phyloP scores from a whole-genome alignment of 2,113 vertebrate genomes.

The Ophiodon elongatus region DNA sequence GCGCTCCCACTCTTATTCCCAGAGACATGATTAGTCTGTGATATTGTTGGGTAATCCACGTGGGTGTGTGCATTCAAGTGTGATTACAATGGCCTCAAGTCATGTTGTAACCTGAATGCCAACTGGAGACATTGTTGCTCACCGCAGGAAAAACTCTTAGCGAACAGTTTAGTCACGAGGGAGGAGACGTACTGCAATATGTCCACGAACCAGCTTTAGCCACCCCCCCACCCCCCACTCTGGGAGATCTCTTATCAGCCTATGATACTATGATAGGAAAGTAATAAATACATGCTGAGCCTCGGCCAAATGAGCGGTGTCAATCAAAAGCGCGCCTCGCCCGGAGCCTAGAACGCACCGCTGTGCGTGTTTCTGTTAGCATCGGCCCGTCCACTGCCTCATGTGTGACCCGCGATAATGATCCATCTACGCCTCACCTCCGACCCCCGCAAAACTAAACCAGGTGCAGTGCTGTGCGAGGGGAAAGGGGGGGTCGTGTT shows the following conservation, averaged over 20 bases:
- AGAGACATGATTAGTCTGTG: conserved; percentile 3
- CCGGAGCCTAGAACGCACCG: conserved; percentile 17
- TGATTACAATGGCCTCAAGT: neutral
- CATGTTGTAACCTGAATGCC: neutral
- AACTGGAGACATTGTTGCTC: conserved; percentile 5
- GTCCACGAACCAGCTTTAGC: conserved; percentile 22
- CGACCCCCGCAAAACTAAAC: conserved; percentile 70
- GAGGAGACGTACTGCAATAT: conserved; percentile 7
- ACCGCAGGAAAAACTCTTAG: conserved; percentile 8
- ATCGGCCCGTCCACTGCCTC: conserved; percentile 68
- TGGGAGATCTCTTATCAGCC: conserved; percentile 58
- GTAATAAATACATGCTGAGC: conserved; percentile 45
- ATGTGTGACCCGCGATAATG: conserved; percentile 68
- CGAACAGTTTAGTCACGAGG: conserved; percentile 41
- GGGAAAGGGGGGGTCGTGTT: conserved; percentile 42
- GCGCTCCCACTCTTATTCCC: neutral
- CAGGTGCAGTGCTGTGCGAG: conserved; percentile 64
- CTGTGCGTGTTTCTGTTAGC: conserved; percentile 43
- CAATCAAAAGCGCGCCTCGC: conserved; percentile 48
- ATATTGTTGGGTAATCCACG: neutral
- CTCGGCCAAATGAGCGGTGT: conserved; percentile 46
- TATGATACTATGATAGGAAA: conserved; percentile 48
- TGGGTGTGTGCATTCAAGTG: neutral
- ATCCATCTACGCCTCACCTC: conserved; percentile 72
- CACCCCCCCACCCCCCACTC: neutral